Evolutionary conservation across 2,888 invertebrate genomes (phyloP), one percentile per base, ranked within the genome.

Genomic region (Archips xylosteana): DNA sequence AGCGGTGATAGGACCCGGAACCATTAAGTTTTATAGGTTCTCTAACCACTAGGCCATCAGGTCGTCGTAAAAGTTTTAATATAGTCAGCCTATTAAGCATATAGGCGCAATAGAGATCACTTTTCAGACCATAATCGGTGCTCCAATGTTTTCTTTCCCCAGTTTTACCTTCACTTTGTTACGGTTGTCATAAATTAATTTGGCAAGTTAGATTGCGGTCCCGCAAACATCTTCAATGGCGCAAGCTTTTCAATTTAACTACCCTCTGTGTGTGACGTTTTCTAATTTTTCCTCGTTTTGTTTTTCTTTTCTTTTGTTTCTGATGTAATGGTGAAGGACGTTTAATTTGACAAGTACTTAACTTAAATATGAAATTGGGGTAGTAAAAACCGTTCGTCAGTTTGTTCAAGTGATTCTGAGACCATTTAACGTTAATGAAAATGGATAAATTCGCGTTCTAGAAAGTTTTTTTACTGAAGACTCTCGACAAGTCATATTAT

Each of bases 161-260:
- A 78, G 78, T 79, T 78, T 76, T 78, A 78, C 77, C 79, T 80
- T 76, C 77, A 79, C 78, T 75, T 78, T 81, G 79, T 83, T 85
- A 83, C 65, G 74, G 81, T 83, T 83, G 81, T 89, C 87, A 88
- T 90, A 89, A 89, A 90, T 91, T 91, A 92, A 91, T 92, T 92
- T 90, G 82, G 82, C 82, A 91, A 92, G 90, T 91, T 91, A 91
- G 85, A 92, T 92, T 90, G 88, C 86, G 87, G 83, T 76, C 78
- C 77, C 64, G 76, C 71, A 78, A 78, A 78, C 78, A 80, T 82
- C 81, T 79, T 78, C 77, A 80, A 81, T 81, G 79, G 79, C 79
- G 82, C 81, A 81, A 81, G 83, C 82, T 83, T 84, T 85, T 85
- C 87, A 89, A 86, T 88, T 87, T 85, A 78, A 78, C 78, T 80